Evolutionary conservation across 1,140 invertebrate genomes (phyloP), one percentile per base, ranked within the genome.

Genomic region (Orchestia grillus): DNA sequence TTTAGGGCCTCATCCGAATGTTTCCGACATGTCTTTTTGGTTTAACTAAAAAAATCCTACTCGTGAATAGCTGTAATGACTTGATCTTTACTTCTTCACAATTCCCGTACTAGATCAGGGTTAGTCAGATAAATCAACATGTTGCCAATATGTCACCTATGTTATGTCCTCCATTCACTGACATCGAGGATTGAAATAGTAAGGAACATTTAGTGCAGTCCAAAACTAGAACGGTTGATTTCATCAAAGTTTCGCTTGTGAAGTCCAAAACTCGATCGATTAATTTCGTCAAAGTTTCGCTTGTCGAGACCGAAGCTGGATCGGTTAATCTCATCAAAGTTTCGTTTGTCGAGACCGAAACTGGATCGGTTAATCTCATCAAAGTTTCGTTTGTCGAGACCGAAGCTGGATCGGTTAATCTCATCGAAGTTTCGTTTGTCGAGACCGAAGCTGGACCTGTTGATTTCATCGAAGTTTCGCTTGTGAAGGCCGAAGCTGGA

Each of bases 381-480:
- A 88, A 98, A 97, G 96, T 98, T 98, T 94, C 97, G 97, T 97
- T 98, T 98, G 94, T 97, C 97, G 96, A 98, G 98, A 41, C 97
- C 97, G 96, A 98, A 97, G 41, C 97, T 97, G 28, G 97, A 97
- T 96, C 97, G 97, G 97, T 98, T 98, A 95, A 98, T 98, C 97
- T 98, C 98, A 96, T 98, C 98, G 96, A 98, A 98, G 97, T 98
- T 98, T 95, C 97, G 97, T 97, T 98, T 98, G 95, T 97, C 97
- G 96, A 98, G 98, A 43, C 97, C 97, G 96, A 98, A 97, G 42
- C 97, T 97, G 36, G 97, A 97, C 96, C 97, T 97, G 97, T 98
- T 98, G 95, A 98, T 98, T 97, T 98, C 98, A 96, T 98, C 98
- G 96, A 98, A 98, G 98, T 98, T 98, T 97, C 98, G 97, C 95